Base-by-base conservation (phyloP, 2,113 vertebrate genomes). In the Coryphaenoides rupestris region DNA sequence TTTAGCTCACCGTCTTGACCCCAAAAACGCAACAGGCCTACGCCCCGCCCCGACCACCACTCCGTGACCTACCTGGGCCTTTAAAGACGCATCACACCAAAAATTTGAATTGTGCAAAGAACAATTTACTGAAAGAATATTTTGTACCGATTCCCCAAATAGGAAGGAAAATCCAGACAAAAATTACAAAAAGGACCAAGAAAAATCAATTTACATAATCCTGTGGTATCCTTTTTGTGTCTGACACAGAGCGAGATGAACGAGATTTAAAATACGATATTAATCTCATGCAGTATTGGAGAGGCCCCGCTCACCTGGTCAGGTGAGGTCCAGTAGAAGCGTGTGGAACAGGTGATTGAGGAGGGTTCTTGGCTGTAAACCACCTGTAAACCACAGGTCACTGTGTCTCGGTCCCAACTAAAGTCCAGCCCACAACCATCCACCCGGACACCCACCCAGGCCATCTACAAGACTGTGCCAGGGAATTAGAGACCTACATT, bases 101-200 rank as follows among this genome's bases (percentile, higher is more conserved):
- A 80, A 65, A 76, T 21, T 7, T 46, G 21, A 16, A 1, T 60
- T 83, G 80, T 85, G 77, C 82, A 90, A 89, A 85, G 78, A 84
- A 81, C 79, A 78, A 76, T 70, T 69, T 72, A 58, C 54, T 60
- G 58, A 74, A 58, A 81, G 62, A 70, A 49, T 85, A 81, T 86
- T 85, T 86, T 84, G 55, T 80, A 86, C 67, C 50, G 6, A 60
- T 14, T 61, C 49, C 21, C 22, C 52, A 54, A 46, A 21, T n/a
- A 57, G 55, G 19, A 17, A 28, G 28, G 16, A 10, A 40, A 45
- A 62, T 9, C 23, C 4, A 63, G 65, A 0, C 10, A 53, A 73
- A 58, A 53, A 53, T 53, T 19, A 19, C 5, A n/a, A 19, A 19
- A 19, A 19, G 62, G n/a, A 21, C 59, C 54, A 26, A 45, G 58